Conservation (phyloP, 2,797 vertebrate species). For the Eulemur coronatus region DNA sequence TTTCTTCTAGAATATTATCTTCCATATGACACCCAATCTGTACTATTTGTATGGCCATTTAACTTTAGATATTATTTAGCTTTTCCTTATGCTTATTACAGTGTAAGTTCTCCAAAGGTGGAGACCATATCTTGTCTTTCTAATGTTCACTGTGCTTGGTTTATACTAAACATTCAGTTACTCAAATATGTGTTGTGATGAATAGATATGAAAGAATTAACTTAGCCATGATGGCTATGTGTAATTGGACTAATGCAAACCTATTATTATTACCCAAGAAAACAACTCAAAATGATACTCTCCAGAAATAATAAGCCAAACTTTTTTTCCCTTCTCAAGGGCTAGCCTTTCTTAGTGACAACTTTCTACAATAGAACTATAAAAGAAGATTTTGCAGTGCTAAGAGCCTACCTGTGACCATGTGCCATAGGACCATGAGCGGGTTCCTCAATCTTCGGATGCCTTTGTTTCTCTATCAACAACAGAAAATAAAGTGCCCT, state of each 20-base stretch:
- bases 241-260: neutral
- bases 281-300: neutral
- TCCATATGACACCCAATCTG: neutral
- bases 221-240: neutral
- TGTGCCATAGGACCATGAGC: neutral
- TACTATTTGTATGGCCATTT: neutral
- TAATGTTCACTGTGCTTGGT: neutral
- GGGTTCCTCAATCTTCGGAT: neutral
- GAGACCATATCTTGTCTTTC: neutral
- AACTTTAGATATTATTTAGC: neutral
- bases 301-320: neutral
- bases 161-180: neutral
- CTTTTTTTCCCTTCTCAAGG: neutral
- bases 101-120: neutral
- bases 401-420: neutral
- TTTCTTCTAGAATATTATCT: conserved; percentile 24
- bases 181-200: neutral
- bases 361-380: neutral
- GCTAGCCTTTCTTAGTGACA: neutral
- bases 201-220: neutral
- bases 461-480: neutral
- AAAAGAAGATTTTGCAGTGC: neutral
- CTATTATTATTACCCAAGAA: neutral
- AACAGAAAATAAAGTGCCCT: neutral
- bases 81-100: neutral